A percentile compares a stretch with the other conserved stretches of the same genome.
Conservation (phyloP, 1,140 invertebrate species). For the Hyles vespertilio region DNA sequence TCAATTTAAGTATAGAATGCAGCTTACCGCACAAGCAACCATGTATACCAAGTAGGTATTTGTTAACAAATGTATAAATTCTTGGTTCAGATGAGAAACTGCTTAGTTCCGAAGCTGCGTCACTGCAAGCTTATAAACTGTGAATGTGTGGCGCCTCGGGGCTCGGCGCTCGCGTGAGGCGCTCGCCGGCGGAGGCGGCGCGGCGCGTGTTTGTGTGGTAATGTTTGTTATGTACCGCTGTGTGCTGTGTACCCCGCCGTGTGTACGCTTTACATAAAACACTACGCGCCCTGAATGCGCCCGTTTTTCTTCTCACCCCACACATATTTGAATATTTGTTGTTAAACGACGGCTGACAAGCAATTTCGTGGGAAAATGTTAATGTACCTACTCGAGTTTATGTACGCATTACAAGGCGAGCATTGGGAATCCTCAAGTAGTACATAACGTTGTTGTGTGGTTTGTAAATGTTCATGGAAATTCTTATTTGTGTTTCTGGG, state of each 20-base stretch:
- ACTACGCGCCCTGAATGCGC: slow-evolving; percentile 10
- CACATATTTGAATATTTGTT: background rate
- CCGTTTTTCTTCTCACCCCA: background rate
- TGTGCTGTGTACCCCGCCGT: slow-evolving; percentile 14
- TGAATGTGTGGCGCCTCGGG: slow-evolving; percentile 22
- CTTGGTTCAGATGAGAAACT: no score
- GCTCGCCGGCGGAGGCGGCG: background rate
- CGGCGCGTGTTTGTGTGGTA: slow-evolving; percentile 44
- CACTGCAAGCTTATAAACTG: background rate
- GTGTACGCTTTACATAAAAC: slow-evolving; percentile 29
- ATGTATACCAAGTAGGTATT: no score
- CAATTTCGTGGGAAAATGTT: background rate
- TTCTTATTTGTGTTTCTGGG: no score
- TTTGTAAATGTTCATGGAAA: no score
- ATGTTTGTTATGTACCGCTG: slow-evolving; percentile 39
- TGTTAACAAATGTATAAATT: no score
- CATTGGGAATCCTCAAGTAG: no score
- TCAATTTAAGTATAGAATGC: no score
- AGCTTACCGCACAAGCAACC: no score
- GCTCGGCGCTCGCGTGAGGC: background rate
- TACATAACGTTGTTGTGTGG: no score
- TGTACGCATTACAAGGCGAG: no score
- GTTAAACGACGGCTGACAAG: background rate
- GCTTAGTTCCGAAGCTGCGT: background rate
- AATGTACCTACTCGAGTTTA: background rate